Evolutionary conservation across 2,797 vertebrate species (phyloP).

Genomic region (Rhynchonycteris naso): DNA sequence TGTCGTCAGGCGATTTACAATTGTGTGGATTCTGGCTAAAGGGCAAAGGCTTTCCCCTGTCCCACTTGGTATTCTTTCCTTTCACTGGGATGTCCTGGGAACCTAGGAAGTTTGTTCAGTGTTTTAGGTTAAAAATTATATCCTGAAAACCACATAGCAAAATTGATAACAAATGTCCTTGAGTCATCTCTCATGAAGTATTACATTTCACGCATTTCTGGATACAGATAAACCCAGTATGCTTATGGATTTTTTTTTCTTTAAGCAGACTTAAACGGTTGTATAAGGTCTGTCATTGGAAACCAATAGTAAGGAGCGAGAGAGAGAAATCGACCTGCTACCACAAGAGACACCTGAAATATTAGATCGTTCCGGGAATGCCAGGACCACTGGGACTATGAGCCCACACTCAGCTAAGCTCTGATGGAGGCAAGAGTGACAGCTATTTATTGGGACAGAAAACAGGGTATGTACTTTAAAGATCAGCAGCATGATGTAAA

Average conservation of each 20-base stretch:
- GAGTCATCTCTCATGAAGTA: constrained; percentile 57
- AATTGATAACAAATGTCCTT: background rate
- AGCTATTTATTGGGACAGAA: constrained; percentile 67
- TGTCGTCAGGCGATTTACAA: constrained; percentile 26
- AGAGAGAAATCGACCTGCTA: constrained; percentile 68
- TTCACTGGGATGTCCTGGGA: constrained; percentile 62
- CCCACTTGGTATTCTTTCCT: constrained; percentile 54
- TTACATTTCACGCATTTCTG: constrained; percentile 73
- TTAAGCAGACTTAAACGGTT: constrained; percentile 51
- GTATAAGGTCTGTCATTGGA: constrained; percentile 64
- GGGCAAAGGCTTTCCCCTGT: constrained; percentile 69
- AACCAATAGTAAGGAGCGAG: constrained; percentile 42
- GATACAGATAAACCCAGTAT: constrained; percentile 59
- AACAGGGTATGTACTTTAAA: constrained; percentile 64
- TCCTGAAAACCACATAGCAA: constrained; percentile 65
- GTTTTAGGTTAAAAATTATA: constrained; percentile 75
- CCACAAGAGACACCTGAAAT: constrained; percentile 51
- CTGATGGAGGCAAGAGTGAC: background rate
- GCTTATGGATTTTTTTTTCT: constrained; percentile 36
- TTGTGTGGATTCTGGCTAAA: constrained; percentile 41
- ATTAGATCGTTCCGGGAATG: constrained; percentile 60
- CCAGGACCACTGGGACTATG: background rate
- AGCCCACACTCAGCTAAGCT: constrained; percentile 8
- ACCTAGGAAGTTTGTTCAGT: constrained; percentile 63
- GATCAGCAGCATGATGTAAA: constrained; percentile 71